phyloP scores from a whole-genome alignment of 1,140 invertebrate genomes.

The Dysdera silvatica region DNA sequence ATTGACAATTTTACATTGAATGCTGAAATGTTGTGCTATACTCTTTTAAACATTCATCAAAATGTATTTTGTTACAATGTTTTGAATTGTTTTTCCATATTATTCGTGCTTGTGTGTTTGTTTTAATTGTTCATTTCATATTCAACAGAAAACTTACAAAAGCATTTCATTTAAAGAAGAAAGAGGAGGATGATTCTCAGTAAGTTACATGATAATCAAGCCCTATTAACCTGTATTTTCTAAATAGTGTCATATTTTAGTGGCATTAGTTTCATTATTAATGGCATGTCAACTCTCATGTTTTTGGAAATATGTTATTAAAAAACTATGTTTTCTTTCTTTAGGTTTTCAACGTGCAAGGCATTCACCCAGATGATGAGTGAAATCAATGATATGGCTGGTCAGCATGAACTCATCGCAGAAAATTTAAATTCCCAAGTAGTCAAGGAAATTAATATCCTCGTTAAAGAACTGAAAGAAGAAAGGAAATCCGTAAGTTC shows the following conservation, averaged over 20 bases:
- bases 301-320: neutral
- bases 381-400: slow-evolving; percentile 91
- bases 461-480: slow-evolving; percentile 85
- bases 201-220: neutral
- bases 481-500: slow-evolving; percentile 63
- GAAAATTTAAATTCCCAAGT: slow-evolving; percentile 83
- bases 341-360: slow-evolving; percentile 53
- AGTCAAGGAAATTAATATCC: slow-evolving; percentile 69
- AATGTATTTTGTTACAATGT: too few species aligned
- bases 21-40: too few species aligned
- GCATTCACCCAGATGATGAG: slow-evolving; percentile 85
- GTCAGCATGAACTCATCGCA: slow-evolving; percentile 92
- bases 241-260: neutral
- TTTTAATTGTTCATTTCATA: neutral
- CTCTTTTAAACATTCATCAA: too few species aligned
- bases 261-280: neutral
- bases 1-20: neutral
- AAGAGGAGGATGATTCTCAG: slow-evolving; percentile 78
- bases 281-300: neutral
- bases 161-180: slow-evolving; percentile 94
- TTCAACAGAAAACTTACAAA: slow-evolving; percentile 71
- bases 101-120: neutral
- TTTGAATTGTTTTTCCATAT: neutral
- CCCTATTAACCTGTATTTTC: neutral
- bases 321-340: neutral